A percentile compares a stretch with the other conserved stretches of the same genome.
Evolutionary conservation across 2,888 invertebrate genomes (phyloP).

Genomic region (Euproctis similis): DNA sequence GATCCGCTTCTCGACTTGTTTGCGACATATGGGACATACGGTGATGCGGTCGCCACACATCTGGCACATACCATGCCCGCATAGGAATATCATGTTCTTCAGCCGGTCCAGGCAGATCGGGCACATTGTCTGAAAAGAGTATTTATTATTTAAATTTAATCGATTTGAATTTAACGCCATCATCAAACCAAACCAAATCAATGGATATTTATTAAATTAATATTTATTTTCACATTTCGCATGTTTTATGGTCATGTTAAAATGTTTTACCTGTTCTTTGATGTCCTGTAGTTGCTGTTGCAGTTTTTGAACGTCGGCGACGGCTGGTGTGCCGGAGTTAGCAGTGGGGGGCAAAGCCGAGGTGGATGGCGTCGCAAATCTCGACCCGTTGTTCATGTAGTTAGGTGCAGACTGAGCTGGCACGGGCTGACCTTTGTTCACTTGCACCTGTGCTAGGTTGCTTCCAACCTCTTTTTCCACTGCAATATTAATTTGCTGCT

Average conservation of each 20-base stretch:
- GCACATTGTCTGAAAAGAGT: conserved; percentile 93
- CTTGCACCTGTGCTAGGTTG: conserved; percentile 63
- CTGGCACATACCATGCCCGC: conserved; percentile 98
- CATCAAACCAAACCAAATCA: too few relatives aligned
- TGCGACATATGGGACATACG: conserved; percentile 98
- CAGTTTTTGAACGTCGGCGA: conserved; percentile 78
- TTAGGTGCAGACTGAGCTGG: conserved; percentile 61
- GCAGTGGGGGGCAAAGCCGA: conserved; percentile 25
- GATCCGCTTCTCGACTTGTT: conserved; percentile 96
- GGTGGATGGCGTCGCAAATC: conserved; percentile 30
- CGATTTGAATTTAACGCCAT: too few relatives aligned
- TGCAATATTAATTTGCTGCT: conserved; percentile 21
- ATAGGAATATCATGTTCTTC: conserved; percentile 99
- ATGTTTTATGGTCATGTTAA: too few relatives aligned
- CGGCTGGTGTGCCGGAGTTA: conserved; percentile 13
- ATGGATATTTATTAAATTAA: too few relatives aligned
- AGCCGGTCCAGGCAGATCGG: conserved; percentile 97
- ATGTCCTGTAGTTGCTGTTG: conserved; percentile 93
- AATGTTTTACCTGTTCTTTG: conserved; percentile 87
- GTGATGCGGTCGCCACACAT: conserved; percentile 99
- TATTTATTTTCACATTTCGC: not conserved
- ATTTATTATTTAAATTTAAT: not conserved
- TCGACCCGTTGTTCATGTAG: conserved; percentile 64
- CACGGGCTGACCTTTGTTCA: conserved; percentile 67
- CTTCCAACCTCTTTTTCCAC: conserved; percentile 53